Conservation (phyloP, 1,140 invertebrate genomes). For the Philopotamus ludificatus region DNA sequence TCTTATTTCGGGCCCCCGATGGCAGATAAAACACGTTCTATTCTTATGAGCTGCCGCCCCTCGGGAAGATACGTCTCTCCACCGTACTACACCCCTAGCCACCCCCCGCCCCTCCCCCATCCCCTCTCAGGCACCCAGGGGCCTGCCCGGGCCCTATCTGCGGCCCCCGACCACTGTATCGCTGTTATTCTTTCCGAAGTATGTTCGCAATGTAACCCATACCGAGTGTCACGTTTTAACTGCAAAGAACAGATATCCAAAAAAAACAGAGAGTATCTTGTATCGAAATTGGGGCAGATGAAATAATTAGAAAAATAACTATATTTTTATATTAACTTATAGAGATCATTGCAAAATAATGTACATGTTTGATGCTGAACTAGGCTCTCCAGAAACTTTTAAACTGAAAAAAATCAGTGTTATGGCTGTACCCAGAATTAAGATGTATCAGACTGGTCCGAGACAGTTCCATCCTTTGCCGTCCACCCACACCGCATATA, state of each 20-base stretch:
- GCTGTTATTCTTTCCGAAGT: slow-evolving; percentile 36
- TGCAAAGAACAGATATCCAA: slow-evolving; percentile 30
- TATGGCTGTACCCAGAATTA: too few species aligned
- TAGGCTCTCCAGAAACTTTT: too few species aligned
- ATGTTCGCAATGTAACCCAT: slow-evolving; percentile 25
- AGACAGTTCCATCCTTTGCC: too few species aligned
- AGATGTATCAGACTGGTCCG: too few species aligned
- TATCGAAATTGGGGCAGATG: too few species aligned
- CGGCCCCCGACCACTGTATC: slow-evolving; percentile 26
- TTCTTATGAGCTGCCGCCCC: slow-evolving; percentile 38
- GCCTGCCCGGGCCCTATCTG: slow-evolving; percentile 15
- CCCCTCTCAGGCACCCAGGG: not conserved
- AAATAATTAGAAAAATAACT: too few species aligned
- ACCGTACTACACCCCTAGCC: not conserved
- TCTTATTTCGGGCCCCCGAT: slow-evolving; percentile 41
- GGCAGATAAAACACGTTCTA: slow-evolving; percentile 43
- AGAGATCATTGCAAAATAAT: too few species aligned
- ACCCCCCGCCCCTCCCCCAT: not conserved
- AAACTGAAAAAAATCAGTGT: too few species aligned
- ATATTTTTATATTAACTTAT: too few species aligned
- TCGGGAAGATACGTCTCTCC: slow-evolving; percentile 25
- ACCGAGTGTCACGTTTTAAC: slow-evolving; percentile 33
- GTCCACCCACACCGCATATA: too few species aligned
- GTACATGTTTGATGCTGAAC: too few species aligned
- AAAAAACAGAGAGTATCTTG: too few species aligned